Evolutionary conservation across 2,113 vertebrate genomes (phyloP).

Genomic region (Lichenostomus cassidix): DNA sequence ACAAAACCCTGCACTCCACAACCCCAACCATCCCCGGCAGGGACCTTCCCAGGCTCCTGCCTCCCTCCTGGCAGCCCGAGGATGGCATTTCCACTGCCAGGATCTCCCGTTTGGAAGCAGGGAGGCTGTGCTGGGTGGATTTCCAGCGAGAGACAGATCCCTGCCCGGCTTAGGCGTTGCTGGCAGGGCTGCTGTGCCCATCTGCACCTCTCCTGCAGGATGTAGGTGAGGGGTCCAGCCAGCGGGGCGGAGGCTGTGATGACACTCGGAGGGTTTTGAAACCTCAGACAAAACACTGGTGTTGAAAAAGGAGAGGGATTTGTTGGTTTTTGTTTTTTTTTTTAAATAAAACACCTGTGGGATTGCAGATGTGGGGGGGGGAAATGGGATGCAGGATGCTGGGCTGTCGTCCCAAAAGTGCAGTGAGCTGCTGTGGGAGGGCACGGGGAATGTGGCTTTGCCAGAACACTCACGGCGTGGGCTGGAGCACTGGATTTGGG

Average conservation of each 20-base stretch:
- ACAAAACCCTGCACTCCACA: neutral
- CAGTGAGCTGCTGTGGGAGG: neutral
- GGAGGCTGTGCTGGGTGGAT: constrained; percentile 1
- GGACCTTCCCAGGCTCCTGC: neutral
- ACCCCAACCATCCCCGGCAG: rapidly evolving
- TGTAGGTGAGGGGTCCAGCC: constrained; percentile 28
- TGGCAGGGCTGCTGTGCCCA: neutral
- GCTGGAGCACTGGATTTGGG: neutral
- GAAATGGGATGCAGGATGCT: neutral
- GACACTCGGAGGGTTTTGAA: constrained; percentile 32
- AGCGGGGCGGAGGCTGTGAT: neutral
- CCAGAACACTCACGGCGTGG: neutral
- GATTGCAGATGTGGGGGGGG: rapidly evolving
- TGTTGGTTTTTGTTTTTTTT: too few relatives aligned
- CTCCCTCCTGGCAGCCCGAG: neutral
- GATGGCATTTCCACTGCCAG: rapidly evolving
- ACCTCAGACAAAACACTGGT: neutral
- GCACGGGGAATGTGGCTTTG: neutral
- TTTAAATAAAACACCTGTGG: rapidly evolving
- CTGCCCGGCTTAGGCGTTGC: neutral
- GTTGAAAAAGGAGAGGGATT: neutral
- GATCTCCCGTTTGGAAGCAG: neutral
- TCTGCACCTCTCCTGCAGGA: neutral
- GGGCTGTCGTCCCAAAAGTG: neutral
- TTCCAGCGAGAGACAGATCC: neutral